A percentile compares a stretch with the other conserved stretches of the same genome.
These are phyloP conservation scores for Anthoscopus minutus DNA, from an alignment of 2,113 vertebrate species.

Conservation along the genomic window DNA sequence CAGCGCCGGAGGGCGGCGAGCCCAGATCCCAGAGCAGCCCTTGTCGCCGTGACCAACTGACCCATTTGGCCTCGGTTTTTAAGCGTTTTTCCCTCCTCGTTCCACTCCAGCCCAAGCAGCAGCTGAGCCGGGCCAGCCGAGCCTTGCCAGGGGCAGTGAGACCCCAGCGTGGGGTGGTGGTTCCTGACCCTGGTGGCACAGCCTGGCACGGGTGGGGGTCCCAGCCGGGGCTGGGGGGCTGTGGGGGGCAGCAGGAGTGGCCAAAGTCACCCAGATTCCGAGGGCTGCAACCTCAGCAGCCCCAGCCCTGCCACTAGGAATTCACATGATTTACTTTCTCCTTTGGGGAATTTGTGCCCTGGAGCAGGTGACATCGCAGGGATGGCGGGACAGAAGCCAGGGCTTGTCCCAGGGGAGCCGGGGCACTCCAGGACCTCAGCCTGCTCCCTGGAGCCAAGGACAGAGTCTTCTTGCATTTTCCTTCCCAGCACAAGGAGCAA, in stretches of 20 bases:
- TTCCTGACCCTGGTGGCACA: accelerated
- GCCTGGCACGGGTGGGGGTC: accelerated
- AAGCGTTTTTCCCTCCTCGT: not conserved
- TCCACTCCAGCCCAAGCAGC: not conserved
- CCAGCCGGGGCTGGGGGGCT: accelerated
- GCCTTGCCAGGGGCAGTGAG: accelerated
- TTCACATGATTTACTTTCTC: accelerated
- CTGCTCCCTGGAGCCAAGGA: not conserved
- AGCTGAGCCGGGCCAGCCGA: accelerated
- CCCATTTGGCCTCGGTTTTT: constrained; percentile 22
- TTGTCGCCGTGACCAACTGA: constrained; percentile 43
- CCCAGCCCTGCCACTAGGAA: accelerated
- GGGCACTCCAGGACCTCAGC: not conserved
- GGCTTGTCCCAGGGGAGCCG: not conserved
- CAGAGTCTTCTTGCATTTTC: accelerated
- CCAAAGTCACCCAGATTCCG: not conserved
- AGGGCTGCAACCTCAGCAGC: not conserved
- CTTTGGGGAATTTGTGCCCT: not conserved
- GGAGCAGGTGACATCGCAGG: not conserved
- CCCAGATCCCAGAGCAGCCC: constrained; percentile 7
- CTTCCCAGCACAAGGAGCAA: not conserved
- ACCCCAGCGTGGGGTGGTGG: accelerated
- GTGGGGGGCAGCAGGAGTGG: not conserved
- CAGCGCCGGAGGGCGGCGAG: constrained; percentile 30
- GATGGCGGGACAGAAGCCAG: accelerated